phyloP scores from a whole-genome alignment of 2,797 vertebrate species.

The Neostethus bicornis region DNA sequence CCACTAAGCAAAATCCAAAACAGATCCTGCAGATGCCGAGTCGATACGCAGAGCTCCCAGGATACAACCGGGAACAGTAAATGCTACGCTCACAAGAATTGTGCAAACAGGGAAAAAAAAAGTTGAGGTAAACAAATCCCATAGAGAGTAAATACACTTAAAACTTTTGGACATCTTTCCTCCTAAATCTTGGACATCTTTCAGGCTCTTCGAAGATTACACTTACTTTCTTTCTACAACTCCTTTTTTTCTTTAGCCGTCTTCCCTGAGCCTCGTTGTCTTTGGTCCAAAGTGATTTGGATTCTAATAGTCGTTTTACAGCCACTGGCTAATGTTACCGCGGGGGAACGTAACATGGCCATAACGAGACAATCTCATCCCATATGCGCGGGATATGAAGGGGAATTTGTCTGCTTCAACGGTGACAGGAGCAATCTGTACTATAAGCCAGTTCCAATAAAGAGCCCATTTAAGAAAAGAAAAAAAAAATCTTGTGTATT shows the following conservation, averaged over 20 bases:
- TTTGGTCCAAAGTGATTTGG: constrained; percentile 59
- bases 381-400: constrained; percentile 68
- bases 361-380: constrained; percentile 75
- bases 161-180: too few species aligned
- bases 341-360: constrained; percentile 71
- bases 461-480: constrained; percentile 23
- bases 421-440: constrained; percentile 72
- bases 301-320: constrained; percentile 81
- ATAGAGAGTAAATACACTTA: too few species aligned
- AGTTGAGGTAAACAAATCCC: too few species aligned
- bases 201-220: constrained; percentile 35
- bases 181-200: too few species aligned
- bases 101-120: too few species aligned
- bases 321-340: constrained; percentile 75
- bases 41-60: too few species aligned
- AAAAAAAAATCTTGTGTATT: constrained; percentile 51
- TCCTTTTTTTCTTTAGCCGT: constrained; percentile 31
- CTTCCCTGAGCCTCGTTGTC: constrained; percentile 37
- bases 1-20: too few species aligned
- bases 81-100: too few species aligned
- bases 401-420: constrained; percentile 74
- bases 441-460: constrained; percentile 53
- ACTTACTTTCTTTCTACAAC: constrained; percentile 36
- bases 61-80: too few species aligned
- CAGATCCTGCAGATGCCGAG: too few species aligned